Evolutionary conservation across 2,888 invertebrate genomes (phyloP), one percentile per base, ranked within the genome.

Genomic region (Asteroscopus sphinx): DNA sequence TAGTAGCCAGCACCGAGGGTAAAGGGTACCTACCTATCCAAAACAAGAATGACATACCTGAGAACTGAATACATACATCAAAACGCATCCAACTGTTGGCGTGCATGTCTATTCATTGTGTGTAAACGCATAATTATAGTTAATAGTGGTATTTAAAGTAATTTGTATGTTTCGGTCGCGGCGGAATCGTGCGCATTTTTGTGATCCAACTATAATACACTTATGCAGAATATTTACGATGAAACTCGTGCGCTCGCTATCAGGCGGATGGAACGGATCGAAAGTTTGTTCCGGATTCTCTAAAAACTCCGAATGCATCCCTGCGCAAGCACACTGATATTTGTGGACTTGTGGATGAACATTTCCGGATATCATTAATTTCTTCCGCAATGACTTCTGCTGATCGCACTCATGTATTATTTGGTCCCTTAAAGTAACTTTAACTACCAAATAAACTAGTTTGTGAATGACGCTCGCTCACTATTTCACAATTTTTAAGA

Each of bases 1-100:
- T 62, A 94, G 95, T 62, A 94, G 95, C 82, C 94, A 92, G 80
- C 89, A 80, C 40, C 49, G 75, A 39, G 58, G 53, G 8, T 73
- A 62, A 55, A 36, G 16, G 12, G 5, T 35, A 45, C n/a, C n/a
- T n/a, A n/a, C n/a, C n/a, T n/a, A 42, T 32, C 0, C 26, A 9
- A 16, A 17, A 46, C n/a, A 46, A 49, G 33, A 30, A 17, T 35
- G 33, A 37, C 16, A 25, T 15, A 33, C 12, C 13, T 15, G 32
- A 25, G 32, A 12, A 9, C 33, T 30, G 25, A 46, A 52, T 26
- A 42, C n/a, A 41, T 12, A 11, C 16, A 36, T n/a, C 5, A 16
- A 33, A 48, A 28, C 13, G 13, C 33, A 60, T 33, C 21, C 25
- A 33, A 68, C 15, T 30, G 26, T 42, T 25, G 25, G 56, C 37